Conservation (phyloP, 30 jellyfish, hydroid and myxozoan species). For the Catostylus mosaicus region DNA sequence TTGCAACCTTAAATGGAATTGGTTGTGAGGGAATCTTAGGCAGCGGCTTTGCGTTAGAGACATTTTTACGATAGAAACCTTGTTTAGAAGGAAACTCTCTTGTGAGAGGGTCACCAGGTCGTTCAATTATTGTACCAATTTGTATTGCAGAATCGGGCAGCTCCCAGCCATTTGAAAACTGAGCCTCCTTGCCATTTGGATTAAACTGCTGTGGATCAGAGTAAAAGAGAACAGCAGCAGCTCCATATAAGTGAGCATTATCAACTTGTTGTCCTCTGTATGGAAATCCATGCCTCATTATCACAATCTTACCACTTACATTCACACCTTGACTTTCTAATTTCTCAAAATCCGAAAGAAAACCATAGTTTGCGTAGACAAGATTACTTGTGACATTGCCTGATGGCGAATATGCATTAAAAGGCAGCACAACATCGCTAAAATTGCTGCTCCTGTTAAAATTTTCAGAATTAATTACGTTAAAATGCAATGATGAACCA, state of each 20-base stretch:
- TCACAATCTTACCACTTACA: slow-evolving; percentile 69
- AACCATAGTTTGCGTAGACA: slow-evolving; percentile 85
- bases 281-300: slow-evolving; percentile 69
- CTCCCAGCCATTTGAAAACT: slow-evolving; percentile 72
- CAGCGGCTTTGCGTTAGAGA: slow-evolving; percentile 8
- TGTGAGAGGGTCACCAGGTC: slow-evolving; percentile 78
- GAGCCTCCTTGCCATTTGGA: slow-evolving; percentile 37
- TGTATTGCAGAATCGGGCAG: slow-evolving; percentile 74
- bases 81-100: slow-evolving; percentile 70
- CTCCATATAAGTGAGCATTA: slow-evolving; percentile 47
- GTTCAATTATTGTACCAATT: slow-evolving; percentile 59
- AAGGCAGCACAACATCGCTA: slow-evolving; percentile 8
- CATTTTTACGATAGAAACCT: background rate
- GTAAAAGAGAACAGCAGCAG: slow-evolving; percentile 60
- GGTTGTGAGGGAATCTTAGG: slow-evolving; percentile 38
- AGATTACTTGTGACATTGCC: slow-evolving; percentile 63
- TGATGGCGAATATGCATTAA: slow-evolving; percentile 13
- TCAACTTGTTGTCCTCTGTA: slow-evolving; percentile 83
- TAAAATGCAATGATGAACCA: background rate
- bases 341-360: slow-evolving; percentile 48
- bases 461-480: background rate
- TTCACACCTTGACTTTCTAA: slow-evolving; percentile 28
- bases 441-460: background rate
- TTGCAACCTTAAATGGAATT: slow-evolving; percentile 17
- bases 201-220: slow-evolving; percentile 70